These are phyloP conservation scores for Psilopsiagon aymara DNA, from an alignment of 2,113 vertebrate species.

Conservation along the genomic window DNA sequence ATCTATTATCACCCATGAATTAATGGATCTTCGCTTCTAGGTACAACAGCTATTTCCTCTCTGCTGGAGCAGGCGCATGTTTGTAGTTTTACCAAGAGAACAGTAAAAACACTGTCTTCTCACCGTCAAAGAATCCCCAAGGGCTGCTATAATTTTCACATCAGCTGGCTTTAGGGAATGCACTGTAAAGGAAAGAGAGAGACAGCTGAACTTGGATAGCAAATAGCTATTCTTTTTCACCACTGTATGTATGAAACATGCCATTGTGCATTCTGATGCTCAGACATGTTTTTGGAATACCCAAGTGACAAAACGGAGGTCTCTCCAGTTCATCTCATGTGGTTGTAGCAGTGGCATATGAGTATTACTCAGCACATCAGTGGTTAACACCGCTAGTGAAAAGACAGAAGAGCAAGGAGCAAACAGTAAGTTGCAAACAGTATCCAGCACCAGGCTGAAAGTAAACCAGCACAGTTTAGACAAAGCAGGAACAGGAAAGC, in stretches of 20 bases:
- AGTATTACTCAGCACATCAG: neutral
- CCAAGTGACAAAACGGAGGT: neutral
- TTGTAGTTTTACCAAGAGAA: neutral
- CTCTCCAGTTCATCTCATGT: neutral
- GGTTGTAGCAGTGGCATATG: neutral
- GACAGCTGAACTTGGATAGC: neutral
- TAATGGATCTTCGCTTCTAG: neutral
- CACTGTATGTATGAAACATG: neutral
- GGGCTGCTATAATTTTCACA: conserved; percentile 86
- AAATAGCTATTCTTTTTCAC: neutral
- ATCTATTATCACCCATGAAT: neutral
- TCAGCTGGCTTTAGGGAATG: conserved; percentile 89
- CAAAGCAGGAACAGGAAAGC: neutral
- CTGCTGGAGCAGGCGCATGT: neutral
- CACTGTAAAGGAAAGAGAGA: conserved; percentile 75
- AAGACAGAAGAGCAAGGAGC: neutral
- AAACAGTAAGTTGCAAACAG: neutral
- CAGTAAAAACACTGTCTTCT: conserved; percentile 39
- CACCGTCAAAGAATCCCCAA: conserved; percentile 93
- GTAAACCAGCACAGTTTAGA: neutral
- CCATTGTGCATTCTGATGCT: neutral
- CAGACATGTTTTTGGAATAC: neutral
- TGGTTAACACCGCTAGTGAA: rapidly evolving
- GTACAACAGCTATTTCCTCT: neutral
- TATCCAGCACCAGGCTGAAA: neutral